phyloP scores from a whole-genome alignment of 2,797 vertebrate species.

The Oceanodroma leucorhoa region DNA sequence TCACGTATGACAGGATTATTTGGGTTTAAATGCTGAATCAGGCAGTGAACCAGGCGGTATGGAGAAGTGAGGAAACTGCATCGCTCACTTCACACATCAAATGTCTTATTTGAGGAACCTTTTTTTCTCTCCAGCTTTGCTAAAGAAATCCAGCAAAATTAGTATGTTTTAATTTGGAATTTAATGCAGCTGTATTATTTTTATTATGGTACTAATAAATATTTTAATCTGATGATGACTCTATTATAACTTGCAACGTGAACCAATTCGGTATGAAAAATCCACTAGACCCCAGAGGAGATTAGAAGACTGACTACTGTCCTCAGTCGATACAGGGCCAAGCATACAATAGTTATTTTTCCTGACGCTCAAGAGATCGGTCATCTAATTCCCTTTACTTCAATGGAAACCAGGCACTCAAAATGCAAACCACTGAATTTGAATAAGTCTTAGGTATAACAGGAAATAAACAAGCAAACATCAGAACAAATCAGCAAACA shows the following conservation, averaged over 20 bases:
- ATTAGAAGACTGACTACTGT: background rate
- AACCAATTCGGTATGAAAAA: background rate
- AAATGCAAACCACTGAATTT: background rate
- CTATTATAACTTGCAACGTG: background rate
- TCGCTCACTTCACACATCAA: too few relatives aligned
- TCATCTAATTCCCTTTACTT: background rate
- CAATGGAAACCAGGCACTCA: background rate
- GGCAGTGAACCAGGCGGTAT: too few relatives aligned
- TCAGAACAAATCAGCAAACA: background rate
- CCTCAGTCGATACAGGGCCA: background rate
- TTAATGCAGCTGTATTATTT: too few relatives aligned
- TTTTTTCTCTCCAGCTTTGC: too few relatives aligned
- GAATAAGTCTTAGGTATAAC: background rate
- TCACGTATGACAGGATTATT: background rate
- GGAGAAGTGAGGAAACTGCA: too few relatives aligned
- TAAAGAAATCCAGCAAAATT: too few relatives aligned
- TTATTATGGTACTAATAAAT: too few relatives aligned
- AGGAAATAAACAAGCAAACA: background rate
- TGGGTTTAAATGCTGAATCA: too few relatives aligned
- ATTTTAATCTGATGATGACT: background rate
- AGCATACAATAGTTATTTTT: background rate
- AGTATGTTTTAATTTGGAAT: too few relatives aligned
- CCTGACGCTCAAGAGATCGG: background rate
- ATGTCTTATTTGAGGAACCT: too few relatives aligned
- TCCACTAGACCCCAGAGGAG: background rate